A percentile compares a stretch with the other conserved stretches of the same genome.
These are phyloP conservation scores for Morinoia aosen DNA, from an alignment of 2,888 invertebrate species.

Conservation along the genomic window DNA sequence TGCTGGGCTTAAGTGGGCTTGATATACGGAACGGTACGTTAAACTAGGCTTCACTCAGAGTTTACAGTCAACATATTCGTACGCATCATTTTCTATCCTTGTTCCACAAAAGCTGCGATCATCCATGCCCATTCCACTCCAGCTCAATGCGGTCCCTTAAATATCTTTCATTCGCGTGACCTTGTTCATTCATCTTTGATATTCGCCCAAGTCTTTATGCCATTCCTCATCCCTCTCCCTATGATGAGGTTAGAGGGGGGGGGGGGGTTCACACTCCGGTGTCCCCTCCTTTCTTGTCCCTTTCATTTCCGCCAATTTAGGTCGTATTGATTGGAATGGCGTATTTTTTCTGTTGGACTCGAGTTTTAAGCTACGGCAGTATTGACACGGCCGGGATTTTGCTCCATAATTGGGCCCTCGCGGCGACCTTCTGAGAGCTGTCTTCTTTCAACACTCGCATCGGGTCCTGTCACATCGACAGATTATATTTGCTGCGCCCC, in stretches of 20 bases:
- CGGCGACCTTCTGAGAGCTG: not conserved
- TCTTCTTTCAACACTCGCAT: not conserved
- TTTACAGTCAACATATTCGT: not conserved
- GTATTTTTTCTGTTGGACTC: not conserved
- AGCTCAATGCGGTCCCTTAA: not conserved
- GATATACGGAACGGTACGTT: not conserved
- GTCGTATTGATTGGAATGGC: not conserved
- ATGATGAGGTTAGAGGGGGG: not conserved
- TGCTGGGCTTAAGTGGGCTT: not conserved
- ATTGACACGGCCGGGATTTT: not conserved
- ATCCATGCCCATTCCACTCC: no score
- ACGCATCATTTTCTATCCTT: no score
- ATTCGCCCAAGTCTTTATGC: not conserved
- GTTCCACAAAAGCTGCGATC: no score
- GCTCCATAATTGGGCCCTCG: not conserved
- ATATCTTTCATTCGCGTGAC: not conserved
- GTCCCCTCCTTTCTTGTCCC: not conserved
- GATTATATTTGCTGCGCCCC: not conserved
- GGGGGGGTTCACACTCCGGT: not conserved
- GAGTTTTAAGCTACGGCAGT: not conserved
- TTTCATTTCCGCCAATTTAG: not conserved
- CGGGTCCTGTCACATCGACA: not conserved
- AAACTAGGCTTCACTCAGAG: not conserved
- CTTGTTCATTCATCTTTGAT: not conserved
- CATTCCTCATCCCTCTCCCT: not conserved